Evolutionary conservation across 1,140 invertebrate genomes (phyloP).

Genomic region (Hylaeus anthracinus): DNA sequence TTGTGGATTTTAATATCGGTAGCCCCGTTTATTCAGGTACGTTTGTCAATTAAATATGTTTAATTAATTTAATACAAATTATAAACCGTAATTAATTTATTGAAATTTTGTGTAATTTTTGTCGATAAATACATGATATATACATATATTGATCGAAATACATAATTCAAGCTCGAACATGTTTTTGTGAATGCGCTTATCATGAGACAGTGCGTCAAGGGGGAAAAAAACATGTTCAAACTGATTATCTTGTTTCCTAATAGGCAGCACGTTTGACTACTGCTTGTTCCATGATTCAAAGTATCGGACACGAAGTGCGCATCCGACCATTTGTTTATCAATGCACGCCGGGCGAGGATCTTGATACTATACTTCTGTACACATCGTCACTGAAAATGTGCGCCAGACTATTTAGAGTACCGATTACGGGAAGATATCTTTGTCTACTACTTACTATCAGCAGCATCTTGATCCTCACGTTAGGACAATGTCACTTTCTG

Average conservation of each 20-base stretch:
- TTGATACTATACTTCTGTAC: constrained; percentile 89
- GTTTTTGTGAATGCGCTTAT: background rate
- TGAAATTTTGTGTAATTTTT: too few species aligned
- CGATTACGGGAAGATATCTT: constrained; percentile 86
- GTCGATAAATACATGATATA: too few species aligned
- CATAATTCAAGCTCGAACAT: too few species aligned
- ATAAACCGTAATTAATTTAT: too few species aligned
- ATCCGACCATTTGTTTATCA: constrained; percentile 90
- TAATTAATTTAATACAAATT: background rate
- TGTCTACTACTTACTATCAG: constrained; percentile 84
- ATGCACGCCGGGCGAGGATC: constrained; percentile 86
- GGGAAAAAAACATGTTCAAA: background rate
- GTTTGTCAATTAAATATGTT: constrained; percentile 2
- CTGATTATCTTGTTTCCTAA: constrained; percentile 64
- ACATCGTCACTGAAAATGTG: constrained; percentile 87
- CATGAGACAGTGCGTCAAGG: background rate
- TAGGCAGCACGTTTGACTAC: constrained; percentile 90
- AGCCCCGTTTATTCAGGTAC: constrained; percentile 87
- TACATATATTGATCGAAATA: too few species aligned
- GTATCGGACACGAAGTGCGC: constrained; percentile 88
- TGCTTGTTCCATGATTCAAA: constrained; percentile 86
- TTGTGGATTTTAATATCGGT: constrained; percentile 86
- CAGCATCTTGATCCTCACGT: constrained; percentile 83
- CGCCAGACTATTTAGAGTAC: constrained; percentile 87
- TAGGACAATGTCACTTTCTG: constrained; percentile 85